These are phyloP conservation scores for Elephantulus edwardii DNA, from an alignment of 2,113 vertebrate species.

Conservation along the genomic window DNA sequence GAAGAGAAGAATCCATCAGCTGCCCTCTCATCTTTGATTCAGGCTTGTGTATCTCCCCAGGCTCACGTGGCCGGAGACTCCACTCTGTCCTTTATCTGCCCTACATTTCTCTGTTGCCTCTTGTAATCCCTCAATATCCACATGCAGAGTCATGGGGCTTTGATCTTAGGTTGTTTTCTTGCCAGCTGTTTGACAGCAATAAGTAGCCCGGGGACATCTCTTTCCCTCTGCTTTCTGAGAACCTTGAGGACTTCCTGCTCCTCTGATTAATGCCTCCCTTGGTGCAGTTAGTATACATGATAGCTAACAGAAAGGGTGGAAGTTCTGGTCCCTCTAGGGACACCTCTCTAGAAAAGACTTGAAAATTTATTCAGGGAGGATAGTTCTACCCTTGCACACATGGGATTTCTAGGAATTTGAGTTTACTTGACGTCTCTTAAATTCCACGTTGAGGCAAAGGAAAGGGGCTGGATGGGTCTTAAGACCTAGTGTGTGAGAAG, in stretches of 20 bases:
- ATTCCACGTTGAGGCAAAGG: too few relatives aligned
- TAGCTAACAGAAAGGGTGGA: not conserved
- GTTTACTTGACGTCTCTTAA: not conserved
- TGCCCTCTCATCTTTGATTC: not conserved
- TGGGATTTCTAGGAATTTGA: not conserved
- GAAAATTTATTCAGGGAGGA: not conserved
- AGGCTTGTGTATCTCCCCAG: not conserved
- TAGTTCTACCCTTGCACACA: not conserved
- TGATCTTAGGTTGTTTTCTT: not conserved
- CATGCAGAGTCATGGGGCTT: not conserved
- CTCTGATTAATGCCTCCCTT: not conserved
- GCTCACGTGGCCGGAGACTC: too few relatives aligned
- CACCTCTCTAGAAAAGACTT: too few relatives aligned
- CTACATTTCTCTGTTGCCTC: not conserved
- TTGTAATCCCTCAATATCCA: not conserved
- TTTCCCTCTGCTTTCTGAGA: not conserved
- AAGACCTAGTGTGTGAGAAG: not conserved
- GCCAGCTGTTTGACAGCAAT: not conserved
- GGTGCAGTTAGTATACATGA: not conserved
- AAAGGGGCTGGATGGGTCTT: not conserved
- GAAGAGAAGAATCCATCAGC: not conserved
- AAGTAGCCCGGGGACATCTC: not conserved
- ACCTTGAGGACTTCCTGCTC: not conserved
- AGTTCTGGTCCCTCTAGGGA: not conserved
- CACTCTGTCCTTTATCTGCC: rapidly evolving